These are phyloP conservation scores for Achroia grisella DNA, from an alignment of 1,140 invertebrate genomes.

Conservation along the genomic window DNA sequence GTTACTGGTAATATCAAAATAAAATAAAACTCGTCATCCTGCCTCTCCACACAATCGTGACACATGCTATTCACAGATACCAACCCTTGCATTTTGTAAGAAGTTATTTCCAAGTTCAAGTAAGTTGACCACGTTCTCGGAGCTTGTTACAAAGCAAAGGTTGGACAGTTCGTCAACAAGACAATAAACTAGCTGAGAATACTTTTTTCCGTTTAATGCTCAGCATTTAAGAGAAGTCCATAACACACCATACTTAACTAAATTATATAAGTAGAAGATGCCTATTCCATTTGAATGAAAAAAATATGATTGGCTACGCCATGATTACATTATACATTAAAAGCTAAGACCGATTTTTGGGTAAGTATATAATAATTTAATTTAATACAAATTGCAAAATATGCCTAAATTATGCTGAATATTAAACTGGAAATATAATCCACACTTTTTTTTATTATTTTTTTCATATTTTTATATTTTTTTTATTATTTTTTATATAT, in stretches of 20 bases:
- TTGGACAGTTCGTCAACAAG: slow-evolving; percentile 64
- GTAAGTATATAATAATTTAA: slow-evolving; percentile 57
- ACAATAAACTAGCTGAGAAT: slow-evolving; percentile 64
- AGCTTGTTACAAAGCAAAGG: slow-evolving; percentile 64
- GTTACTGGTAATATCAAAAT: slow-evolving; percentile 48
- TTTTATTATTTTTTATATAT: slow-evolving; percentile 48
- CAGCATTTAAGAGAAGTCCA: slow-evolving; percentile 59
- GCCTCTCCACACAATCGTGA: slow-evolving; percentile 22
- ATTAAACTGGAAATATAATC: slow-evolving; percentile 70
- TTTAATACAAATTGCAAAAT: slow-evolving; percentile 66
- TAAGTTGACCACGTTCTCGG: slow-evolving; percentile 24
- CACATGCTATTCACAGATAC: slow-evolving; percentile 33
- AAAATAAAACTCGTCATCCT: slow-evolving; percentile 41
- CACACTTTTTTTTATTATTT: slow-evolving; percentile 58
- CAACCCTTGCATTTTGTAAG: slow-evolving; percentile 63
- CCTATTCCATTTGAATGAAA: slow-evolving; percentile 34
- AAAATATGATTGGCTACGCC: slow-evolving; percentile 37
- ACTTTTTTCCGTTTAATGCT: slow-evolving; percentile 72
- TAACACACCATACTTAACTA: slow-evolving; percentile 47
- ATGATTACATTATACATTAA: slow-evolving; percentile 63
- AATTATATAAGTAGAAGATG: slow-evolving; percentile 21
- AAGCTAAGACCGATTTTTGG: slow-evolving; percentile 56
- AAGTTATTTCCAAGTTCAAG: slow-evolving; percentile 30
- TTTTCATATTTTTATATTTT: slow-evolving; percentile 49
- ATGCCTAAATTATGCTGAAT: slow-evolving; percentile 72